Base-by-base conservation (phyloP, 1,140 invertebrate species). In the Drosophila dunni region DNA sequence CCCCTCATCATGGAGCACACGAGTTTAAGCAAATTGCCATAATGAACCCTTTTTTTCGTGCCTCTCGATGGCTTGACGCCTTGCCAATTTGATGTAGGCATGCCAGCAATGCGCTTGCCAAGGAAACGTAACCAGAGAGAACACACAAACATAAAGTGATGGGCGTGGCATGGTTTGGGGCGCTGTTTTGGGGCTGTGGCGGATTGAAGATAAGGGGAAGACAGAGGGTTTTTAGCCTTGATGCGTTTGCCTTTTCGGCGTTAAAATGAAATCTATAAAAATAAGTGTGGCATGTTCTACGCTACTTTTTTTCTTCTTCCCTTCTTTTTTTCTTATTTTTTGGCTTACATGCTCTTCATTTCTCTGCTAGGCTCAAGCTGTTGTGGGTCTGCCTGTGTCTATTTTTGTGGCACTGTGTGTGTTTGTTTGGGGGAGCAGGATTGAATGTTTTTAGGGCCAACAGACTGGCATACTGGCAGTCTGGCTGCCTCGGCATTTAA, bases 201-300 rank as follows among this genome's bases (percentile, higher is more conserved):
- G 7, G 24, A 10, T 5, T 50, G 15, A 8, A n/a, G 17, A 8
- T 15, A 13, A 44, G 68, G 40, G 38, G n/a, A 40, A 33, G 61
- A 57, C 64, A 53, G 53, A 61, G 68, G 68, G 66, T 67, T 75
- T 29, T 75, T 65, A 79, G 81, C 72, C 83, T 75, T 73, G 84
- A 89, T 89, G 84, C 84, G 84, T 89, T 86, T 90, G 84, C 84
- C 84, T 89, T 89, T 89, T 89, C 84, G 84, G 81, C 88, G 84
- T 89, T 89, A 89, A 89, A 89, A 89, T 89, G 84, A 89, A 89
- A 89, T 89, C 84, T 89, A 89, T 89, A 89, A 89, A 89, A 89
- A 89, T 89, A 89, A 89, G 84, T 89, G 84, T 89, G 84, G 84
- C 84, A 89, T 89, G 84, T 89, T 89, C 83, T 80, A 70, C 76